Percentiles rank a stretch among this genome's conserved stretches.
Evolutionary conservation across 2,797 vertebrate species (phyloP).

Genomic region (Epinephelus awoara): DNA sequence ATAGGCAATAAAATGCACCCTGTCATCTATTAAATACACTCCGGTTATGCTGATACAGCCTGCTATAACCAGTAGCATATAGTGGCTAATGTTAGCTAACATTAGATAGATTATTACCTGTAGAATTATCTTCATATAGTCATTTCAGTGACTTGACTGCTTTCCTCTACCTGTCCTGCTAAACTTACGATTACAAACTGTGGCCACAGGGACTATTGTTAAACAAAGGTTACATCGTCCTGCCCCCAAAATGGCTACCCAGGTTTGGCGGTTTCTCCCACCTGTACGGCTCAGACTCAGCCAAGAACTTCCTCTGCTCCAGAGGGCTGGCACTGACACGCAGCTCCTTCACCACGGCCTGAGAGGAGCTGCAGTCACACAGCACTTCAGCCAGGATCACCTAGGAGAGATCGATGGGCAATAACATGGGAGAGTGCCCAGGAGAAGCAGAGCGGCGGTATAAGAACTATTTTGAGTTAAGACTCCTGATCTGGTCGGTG

Average conservation of each 20-base stretch:
- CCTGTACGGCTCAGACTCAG: slow-evolving; percentile 95
- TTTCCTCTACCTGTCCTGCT: too few relatives aligned
- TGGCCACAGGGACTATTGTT: too few relatives aligned
- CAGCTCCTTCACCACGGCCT: slow-evolving; percentile 95
- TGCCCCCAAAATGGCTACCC: slow-evolving; percentile 23
- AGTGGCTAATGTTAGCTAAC: neutral
- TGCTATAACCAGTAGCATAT: neutral
- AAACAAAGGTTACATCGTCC: neutral
- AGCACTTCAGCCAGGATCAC: slow-evolving; percentile 95
- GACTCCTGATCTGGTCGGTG: slow-evolving; percentile 36
- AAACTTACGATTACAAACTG: too few relatives aligned
- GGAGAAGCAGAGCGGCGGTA: slow-evolving; percentile 16
- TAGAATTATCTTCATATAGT: too few relatives aligned
- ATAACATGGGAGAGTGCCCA: slow-evolving; percentile 24
- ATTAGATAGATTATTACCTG: neutral
- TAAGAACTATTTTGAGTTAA: slow-evolving; percentile 38
- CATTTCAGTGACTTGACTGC: too few relatives aligned
- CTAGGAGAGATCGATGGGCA: slow-evolving; percentile 73
- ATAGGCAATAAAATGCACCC: neutral
- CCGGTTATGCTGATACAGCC: neutral
- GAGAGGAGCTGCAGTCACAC: slow-evolving; percentile 92
- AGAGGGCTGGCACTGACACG: slow-evolving; percentile 90
- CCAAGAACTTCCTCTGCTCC: slow-evolving; percentile 94
- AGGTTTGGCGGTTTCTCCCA: slow-evolving; percentile 62
- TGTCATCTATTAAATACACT: neutral